Conservation (phyloP, 2,113 vertebrate genomes). For the Bostrychus sinensis region DNA sequence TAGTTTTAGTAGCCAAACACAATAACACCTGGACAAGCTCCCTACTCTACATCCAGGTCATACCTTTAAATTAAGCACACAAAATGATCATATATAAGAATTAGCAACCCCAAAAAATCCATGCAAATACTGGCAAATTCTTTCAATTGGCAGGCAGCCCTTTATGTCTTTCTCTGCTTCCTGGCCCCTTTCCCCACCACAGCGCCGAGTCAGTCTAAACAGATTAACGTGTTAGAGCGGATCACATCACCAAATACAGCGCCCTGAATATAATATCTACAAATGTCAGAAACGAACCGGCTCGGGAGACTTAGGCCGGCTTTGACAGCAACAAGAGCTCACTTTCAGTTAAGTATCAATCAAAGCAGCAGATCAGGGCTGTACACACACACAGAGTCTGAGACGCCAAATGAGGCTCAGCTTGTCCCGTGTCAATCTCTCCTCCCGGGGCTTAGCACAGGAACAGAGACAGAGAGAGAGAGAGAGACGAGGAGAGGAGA, state of each 20-base stretch:
- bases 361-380: conserved; percentile 54
- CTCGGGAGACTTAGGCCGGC: conserved; percentile 72
- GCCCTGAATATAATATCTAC: conserved; percentile 76
- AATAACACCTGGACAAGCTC: too few species aligned
- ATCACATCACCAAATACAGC: conserved; percentile 75
- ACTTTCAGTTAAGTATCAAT: conserved; percentile 82
- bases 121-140: conserved; percentile 33
- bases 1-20: too few species aligned
- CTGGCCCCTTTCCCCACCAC: conserved; percentile 55
- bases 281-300: conserved; percentile 75
- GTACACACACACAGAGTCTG: conserved; percentile 59
- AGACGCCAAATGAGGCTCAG: conserved; percentile 63
- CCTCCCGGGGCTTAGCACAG: conserved; percentile 56
- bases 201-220: conserved; percentile 78
- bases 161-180: conserved; percentile 59
- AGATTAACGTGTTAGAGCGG: conserved; percentile 80
- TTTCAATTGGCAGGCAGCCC: conserved; percentile 60
- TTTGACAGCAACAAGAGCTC: conserved; percentile 80
- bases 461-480: conserved; percentile 16
- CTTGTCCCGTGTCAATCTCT: conserved; percentile 81
- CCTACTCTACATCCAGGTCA: too few species aligned
- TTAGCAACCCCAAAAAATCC: too few species aligned
- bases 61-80: too few species aligned
- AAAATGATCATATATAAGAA: too few species aligned
- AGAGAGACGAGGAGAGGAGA: conserved; percentile 74